Evolutionary conservation across 2,797 vertebrate species (phyloP), one percentile per base, ranked within the genome.

Genomic region (Malurus leucopterus): DNA sequence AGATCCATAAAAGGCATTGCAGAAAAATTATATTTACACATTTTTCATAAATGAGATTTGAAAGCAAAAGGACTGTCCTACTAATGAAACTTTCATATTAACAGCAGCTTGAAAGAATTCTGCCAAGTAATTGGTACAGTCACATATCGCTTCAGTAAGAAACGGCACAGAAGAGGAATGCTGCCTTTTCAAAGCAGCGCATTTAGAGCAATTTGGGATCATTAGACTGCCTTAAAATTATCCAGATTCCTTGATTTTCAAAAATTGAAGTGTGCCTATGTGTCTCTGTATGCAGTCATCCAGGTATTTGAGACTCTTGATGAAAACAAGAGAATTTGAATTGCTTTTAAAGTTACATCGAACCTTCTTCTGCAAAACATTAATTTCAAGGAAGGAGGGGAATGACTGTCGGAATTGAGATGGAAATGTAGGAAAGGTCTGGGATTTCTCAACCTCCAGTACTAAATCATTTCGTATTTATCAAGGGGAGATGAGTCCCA

Each of bases 251-350:
- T 49, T 41, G 5, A 18, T 63, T 84, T 76, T 49, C 34, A 30
- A 64, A 67, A 27, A 27, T 2, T 40, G 18, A 21, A 38, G 22
- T 1, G 0, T 74, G 6, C 5, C 36, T 68, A 1, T 2, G 1
- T 17, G 16, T 5, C 2, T 5, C 4, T 6, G 8, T 2, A 15
- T 24, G 13, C 21, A 8, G 49, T 53, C 63, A 30, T 46, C n/a
- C 21, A 43, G 27, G 6, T 20, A 64, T 46, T 62, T 61, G 36
- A 80, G 54, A 64, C 12, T 64, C 19, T 26, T 46, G 23, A 15
- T 19, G 40, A 6, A 67, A 93, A 26, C 3, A 62, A 61, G 13
- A 78, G 9, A 34, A 3, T 15, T 30, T 9, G 22, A 63, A 32
- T 27, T 3, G 16, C 9, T 64, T 24, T 46, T 13, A 7, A 9